Percentiles rank a stretch among this genome's conserved stretches.
Conservation (phyloP, 2,888 invertebrate genomes). For the Lathronympha strigana region DNA sequence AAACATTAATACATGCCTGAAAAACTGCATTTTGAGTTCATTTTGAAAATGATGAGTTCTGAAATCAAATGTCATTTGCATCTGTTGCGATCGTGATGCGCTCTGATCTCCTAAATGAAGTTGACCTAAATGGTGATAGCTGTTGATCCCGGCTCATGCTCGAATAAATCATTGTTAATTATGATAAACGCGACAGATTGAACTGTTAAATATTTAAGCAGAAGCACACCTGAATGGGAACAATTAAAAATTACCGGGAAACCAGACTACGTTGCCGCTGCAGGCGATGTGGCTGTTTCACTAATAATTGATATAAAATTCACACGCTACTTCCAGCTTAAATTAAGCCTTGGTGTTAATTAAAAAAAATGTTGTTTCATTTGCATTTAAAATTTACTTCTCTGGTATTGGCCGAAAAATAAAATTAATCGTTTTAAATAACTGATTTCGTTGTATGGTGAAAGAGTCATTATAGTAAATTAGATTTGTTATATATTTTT, state of each 20-base stretch:
- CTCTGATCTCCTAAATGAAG: conserved; percentile 10
- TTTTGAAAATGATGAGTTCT: neutral
- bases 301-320: conserved; percentile 77
- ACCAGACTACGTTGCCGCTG: conserved; percentile 44
- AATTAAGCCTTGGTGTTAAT: too few relatives aligned
- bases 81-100: neutral
- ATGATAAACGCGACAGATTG: conserved; percentile 32
- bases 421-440: too few relatives aligned
- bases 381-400: too few relatives aligned
- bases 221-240: conserved; percentile 28
- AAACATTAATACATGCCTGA: neutral
- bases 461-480: too few relatives aligned
- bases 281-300: conserved; percentile 62
- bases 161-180: conserved; percentile 31
- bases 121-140: conserved; percentile 17
- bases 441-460: too few relatives aligned
- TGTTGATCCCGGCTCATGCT: conserved; percentile 7
- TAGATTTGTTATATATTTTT: too few relatives aligned
- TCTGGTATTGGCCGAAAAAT: too few relatives aligned
- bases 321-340: conserved; percentile 62
- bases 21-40: neutral
- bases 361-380: too few relatives aligned
- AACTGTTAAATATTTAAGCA: conserved; percentile 31
- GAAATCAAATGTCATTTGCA: conserved; percentile 14
- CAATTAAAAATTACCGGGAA: conserved; percentile 37